These are phyloP conservation scores for Pseudochaenichthys georgianus DNA, from an alignment of 2,797 vertebrate species.

Conservation along the genomic window DNA sequence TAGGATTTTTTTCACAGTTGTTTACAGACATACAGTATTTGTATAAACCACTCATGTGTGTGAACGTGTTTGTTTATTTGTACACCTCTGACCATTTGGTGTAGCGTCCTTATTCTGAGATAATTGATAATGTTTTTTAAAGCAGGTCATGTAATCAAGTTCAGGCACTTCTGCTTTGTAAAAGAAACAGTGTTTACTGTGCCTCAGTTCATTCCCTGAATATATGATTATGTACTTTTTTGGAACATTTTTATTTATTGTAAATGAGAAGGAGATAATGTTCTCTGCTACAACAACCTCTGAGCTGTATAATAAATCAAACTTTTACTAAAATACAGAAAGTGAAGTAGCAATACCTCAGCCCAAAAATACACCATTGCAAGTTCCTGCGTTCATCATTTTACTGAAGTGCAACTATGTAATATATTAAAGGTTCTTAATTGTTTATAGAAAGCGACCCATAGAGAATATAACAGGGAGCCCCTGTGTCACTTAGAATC, in stretches of 20 bases:
- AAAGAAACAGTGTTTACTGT: neutral
- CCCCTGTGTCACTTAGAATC: too few relatives aligned
- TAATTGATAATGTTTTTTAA: neutral
- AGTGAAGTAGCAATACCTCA: neutral
- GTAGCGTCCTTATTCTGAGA: neutral
- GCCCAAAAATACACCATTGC: too few relatives aligned
- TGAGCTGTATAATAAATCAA: neutral
- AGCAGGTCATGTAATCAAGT: neutral
- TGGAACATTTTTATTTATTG: neutral
- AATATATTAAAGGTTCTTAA: neutral
- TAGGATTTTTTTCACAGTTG: slow-evolving; percentile 12
- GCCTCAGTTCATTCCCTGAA: neutral
- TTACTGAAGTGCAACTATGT: neutral
- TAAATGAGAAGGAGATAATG: neutral
- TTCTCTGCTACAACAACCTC: neutral
- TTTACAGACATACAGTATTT: neutral
- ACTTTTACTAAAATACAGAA: neutral
- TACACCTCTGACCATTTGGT: slow-evolving; percentile 3
- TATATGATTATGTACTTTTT: neutral
- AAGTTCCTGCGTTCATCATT: neutral
- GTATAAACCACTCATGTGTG: neutral
- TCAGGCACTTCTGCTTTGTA: neutral
- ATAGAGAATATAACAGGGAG: too few relatives aligned
- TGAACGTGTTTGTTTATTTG: neutral
- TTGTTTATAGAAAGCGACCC: too few relatives aligned